Evolutionary conservation across 2,888 invertebrate species (phyloP).

Genomic region (Aphidoletes aphidimyza): DNA sequence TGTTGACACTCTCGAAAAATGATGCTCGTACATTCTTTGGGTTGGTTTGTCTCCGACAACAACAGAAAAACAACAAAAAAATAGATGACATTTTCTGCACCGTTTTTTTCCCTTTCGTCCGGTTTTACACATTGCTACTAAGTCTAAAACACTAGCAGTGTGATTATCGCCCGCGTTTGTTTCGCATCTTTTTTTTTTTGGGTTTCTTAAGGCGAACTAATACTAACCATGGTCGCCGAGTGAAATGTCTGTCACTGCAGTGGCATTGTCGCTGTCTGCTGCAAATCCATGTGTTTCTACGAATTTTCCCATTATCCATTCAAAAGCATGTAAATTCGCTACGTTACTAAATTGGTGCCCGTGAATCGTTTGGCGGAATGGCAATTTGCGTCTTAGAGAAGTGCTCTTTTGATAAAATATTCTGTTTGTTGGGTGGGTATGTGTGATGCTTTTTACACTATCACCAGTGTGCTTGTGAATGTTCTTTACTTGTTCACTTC

Average conservation of each 20-base stretch:
- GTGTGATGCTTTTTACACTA: background rate
- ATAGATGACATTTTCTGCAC: background rate
- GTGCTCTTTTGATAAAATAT: background rate
- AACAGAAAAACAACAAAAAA: background rate
- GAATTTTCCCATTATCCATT: constrained; percentile 31
- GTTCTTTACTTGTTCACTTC: constrained; percentile 5
- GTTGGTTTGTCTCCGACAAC: background rate
- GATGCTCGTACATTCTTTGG: background rate
- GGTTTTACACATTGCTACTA: background rate
- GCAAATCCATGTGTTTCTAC: background rate
- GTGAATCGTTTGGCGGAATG: background rate
- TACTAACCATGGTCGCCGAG: constrained; percentile 9
- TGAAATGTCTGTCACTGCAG: background rate
- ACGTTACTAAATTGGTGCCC: background rate
- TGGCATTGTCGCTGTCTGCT: background rate
- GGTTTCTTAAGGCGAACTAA: background rate
- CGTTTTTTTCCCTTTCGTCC: background rate
- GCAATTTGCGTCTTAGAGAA: background rate
- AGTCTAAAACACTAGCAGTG: background rate
- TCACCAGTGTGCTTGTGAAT: background rate
- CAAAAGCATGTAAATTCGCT: constrained; percentile 13
- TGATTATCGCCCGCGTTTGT: background rate
- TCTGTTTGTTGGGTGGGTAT: background rate
- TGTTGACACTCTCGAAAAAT: constrained; percentile 2
- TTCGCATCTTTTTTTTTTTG: too few species aligned